phyloP scores from a whole-genome alignment of 2,888 invertebrate genomes.

The Caenorhabditis afra region DNA sequence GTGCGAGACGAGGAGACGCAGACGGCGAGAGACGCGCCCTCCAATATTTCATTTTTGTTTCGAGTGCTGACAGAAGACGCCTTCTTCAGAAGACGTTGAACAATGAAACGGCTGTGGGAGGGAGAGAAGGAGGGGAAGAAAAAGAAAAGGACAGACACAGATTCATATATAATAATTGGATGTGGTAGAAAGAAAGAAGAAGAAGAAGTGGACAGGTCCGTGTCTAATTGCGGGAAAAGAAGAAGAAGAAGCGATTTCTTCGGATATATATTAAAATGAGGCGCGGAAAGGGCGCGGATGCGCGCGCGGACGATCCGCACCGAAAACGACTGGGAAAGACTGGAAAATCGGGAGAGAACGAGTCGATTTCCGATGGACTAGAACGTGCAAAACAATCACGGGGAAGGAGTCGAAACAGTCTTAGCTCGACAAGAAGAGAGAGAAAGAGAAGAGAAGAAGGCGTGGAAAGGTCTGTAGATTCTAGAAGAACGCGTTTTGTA shows the following conservation, averaged over 20 bases:
- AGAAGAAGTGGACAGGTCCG: constrained; percentile 51
- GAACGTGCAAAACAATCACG: no score
- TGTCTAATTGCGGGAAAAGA: constrained; percentile 47
- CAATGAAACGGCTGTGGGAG: constrained; percentile 17
- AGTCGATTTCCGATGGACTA: no score
- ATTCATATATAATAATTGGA: constrained; percentile 53
- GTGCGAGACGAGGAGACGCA: constrained; percentile 34
- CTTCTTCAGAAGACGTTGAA: constrained; percentile 4
- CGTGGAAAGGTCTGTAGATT: no score
- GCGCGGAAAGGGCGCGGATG: constrained; percentile 46
- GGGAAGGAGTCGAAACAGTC: no score
- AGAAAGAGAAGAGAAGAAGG: not conserved
- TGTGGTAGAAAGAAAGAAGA: constrained; percentile 17
- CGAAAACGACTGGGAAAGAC: constrained; percentile 46
- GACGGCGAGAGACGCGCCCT: constrained; percentile 24
- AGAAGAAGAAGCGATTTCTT: constrained; percentile 36
- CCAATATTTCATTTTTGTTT: constrained; percentile 55
- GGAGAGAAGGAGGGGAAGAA: constrained; percentile 12
- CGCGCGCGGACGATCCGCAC: constrained; percentile 30
- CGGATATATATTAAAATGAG: constrained; percentile 40
- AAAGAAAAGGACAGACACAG: constrained; percentile 7
- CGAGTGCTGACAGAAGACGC: constrained; percentile 40
- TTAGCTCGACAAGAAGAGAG: no score
- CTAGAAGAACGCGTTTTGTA: no score
- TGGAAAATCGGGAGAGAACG: constrained; percentile 6